Conservation (phyloP, 2,113 vertebrate genomes). For the Bathybates hornii region DNA sequence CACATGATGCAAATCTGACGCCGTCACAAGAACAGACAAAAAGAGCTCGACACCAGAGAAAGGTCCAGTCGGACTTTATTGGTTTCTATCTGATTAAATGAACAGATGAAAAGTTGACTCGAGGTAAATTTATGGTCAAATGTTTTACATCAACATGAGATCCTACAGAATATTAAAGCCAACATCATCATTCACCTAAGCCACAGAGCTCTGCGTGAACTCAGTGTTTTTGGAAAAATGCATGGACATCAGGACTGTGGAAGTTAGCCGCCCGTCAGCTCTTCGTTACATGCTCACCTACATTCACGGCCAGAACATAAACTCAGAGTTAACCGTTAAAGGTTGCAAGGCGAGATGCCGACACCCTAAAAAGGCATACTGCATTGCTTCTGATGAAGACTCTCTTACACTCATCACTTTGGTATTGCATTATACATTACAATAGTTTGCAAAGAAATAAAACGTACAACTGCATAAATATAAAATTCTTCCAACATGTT, state of each 20-base stretch:
- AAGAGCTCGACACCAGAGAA: background rate
- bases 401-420: constrained; percentile 86
- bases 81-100: constrained; percentile 48
- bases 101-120: constrained; percentile 11
- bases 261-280: background rate
- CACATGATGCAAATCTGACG: background rate
- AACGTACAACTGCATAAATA: constrained; percentile 99
- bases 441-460: constrained; percentile 92
- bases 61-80: constrained; percentile 54
- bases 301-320: constrained; percentile 22
- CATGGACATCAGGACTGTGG: background rate
- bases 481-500: constrained; percentile 92
- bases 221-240: background rate
- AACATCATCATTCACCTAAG: constrained; percentile 3
- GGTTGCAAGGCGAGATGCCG: constrained; percentile 74
- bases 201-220: background rate
- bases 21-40: background rate
- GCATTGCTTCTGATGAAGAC: constrained; percentile 79
- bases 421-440: constrained; percentile 96
- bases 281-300: constrained; percentile 9
- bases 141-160: constrained; percentile 26
- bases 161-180: constrained; percentile 13
- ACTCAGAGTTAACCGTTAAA: constrained; percentile 1
- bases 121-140: background rate
- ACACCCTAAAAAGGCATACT: constrained; percentile 81